A percentile compares a stretch with the other conserved stretches of the same genome.
These are phyloP conservation scores for Hemichromis elongatus DNA, from an alignment of 2,113 vertebrate species.

Conservation along the genomic window DNA sequence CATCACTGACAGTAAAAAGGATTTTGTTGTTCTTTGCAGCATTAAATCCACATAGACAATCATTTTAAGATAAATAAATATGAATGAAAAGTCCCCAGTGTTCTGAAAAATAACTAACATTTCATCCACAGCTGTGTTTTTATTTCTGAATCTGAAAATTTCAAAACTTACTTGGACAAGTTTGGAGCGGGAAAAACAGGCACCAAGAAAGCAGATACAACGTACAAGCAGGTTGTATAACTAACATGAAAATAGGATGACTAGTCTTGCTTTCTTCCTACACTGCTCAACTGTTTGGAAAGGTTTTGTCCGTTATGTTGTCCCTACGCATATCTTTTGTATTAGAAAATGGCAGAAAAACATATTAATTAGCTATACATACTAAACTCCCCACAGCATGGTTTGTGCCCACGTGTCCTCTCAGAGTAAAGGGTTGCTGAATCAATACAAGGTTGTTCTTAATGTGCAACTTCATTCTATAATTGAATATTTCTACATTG, in stretches of 20 bases:
- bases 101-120: not conserved
- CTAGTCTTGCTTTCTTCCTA: not conserved
- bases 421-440: not conserved
- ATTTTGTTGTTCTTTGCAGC: not conserved
- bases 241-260: not conserved
- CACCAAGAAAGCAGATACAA: not conserved
- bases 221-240: not conserved
- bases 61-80: not conserved
- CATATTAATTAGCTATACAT: not conserved
- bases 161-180: not conserved
- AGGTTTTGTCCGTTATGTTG: not conserved
- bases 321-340: not conserved
- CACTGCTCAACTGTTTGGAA: not conserved
- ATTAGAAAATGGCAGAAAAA: not conserved
- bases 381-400: not conserved
- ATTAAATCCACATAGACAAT: not conserved
- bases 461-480: not conserved
- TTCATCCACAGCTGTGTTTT: not conserved
- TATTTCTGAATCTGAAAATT: not conserved
- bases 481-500: not conserved
- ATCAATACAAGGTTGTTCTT: not conserved
- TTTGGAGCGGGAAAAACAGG: not conserved
- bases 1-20: not conserved
- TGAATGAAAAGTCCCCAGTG: not conserved
- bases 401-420: not conserved